phyloP scores from a whole-genome alignment of 2,797 vertebrate genomes.

The Siniperca obscura region DNA sequence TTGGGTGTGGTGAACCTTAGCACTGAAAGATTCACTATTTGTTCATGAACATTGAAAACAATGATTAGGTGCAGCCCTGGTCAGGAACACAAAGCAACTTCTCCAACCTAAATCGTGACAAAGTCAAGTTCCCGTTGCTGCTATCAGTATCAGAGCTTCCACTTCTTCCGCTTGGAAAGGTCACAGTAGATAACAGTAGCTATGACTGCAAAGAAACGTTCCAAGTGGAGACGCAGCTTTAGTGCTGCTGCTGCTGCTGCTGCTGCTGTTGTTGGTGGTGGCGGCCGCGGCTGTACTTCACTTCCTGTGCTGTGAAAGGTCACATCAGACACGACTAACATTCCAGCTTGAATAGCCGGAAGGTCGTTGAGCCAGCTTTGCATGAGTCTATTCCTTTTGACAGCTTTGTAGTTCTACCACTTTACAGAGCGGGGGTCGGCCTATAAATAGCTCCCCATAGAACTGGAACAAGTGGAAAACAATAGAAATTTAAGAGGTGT shows the following conservation, averaged over 20 bases:
- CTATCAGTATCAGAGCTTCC: slow-evolving; percentile 48
- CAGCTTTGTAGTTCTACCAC: slow-evolving; percentile 63
- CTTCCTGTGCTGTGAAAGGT: slow-evolving; percentile 77
- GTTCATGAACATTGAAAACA: slow-evolving; percentile 23
- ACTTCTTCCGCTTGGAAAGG: slow-evolving; percentile 68
- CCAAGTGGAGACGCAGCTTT: slow-evolving; percentile 4
- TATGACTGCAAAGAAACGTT: slow-evolving; percentile 40
- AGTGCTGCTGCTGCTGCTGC: background rate
- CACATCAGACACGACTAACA: slow-evolving; percentile 62
- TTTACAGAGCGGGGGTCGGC: slow-evolving; percentile 14
- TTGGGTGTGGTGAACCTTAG: background rate
- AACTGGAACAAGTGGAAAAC: slow-evolving; percentile 31
- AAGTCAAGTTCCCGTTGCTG: slow-evolving; percentile 58
- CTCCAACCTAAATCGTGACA: slow-evolving; percentile 24
- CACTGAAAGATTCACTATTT: background rate
- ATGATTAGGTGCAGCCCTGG: background rate
- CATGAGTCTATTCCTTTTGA: slow-evolving; percentile 65
- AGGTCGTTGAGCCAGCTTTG: slow-evolving; percentile 63
- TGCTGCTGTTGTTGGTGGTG: slow-evolving; percentile 2
- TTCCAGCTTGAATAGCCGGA: slow-evolving; percentile 80
- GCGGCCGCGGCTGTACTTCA: slow-evolving; percentile 30
- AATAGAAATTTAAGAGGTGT: slow-evolving; percentile 6
- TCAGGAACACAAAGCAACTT: slow-evolving; percentile 19
- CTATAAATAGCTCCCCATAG: slow-evolving; percentile 49
- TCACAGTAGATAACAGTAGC: slow-evolving; percentile 46